These are phyloP conservation scores for Poeciliopsis turneri DNA, from an alignment of 2,797 vertebrate genomes.

Conservation along the genomic window DNA sequence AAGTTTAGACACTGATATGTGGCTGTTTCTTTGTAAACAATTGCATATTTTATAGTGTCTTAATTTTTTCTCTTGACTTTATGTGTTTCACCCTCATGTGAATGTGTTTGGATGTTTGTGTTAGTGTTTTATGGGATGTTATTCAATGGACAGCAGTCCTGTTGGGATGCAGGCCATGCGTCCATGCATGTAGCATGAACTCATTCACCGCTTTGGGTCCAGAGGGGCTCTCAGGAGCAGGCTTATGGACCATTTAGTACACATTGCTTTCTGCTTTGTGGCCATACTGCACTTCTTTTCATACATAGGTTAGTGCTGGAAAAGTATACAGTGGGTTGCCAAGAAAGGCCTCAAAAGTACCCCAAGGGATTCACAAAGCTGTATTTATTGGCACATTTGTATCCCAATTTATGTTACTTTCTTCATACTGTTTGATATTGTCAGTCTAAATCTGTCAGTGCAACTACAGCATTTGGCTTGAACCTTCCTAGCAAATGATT, in stretches of 20 bases:
- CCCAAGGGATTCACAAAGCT: constrained; percentile 39
- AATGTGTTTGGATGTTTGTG: constrained; percentile 45
- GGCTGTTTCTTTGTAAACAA: not conserved
- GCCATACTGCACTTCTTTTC: constrained; percentile 39
- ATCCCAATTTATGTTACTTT: constrained; percentile 22
- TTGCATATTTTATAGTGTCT: not conserved
- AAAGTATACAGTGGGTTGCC: constrained; percentile 57
- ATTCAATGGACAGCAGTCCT: constrained; percentile 57
- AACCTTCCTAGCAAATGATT: constrained; percentile 15
- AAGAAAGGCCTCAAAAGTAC: constrained; percentile 33
- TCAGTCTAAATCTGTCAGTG: constrained; percentile 43
- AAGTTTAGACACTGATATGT: not conserved
- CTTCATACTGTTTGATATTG: constrained; percentile 32
- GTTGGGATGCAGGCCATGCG: constrained; percentile 58
- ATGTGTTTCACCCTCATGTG: constrained; percentile 13
- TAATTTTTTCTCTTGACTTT: constrained; percentile 8
- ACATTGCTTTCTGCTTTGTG: constrained; percentile 71
- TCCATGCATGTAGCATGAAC: constrained; percentile 67
- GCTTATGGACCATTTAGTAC: constrained; percentile 75
- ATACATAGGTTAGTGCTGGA: constrained; percentile 54
- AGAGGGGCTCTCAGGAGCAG: constrained; percentile 55
- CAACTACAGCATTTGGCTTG: not conserved
- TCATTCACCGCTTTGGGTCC: constrained; percentile 67
- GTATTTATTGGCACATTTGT: constrained; percentile 52
- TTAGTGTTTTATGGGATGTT: constrained; percentile 67